These are phyloP conservation scores for Sterrhoptilus dennistouni DNA, from an alignment of 2,113 vertebrate species.

Conservation along the genomic window DNA sequence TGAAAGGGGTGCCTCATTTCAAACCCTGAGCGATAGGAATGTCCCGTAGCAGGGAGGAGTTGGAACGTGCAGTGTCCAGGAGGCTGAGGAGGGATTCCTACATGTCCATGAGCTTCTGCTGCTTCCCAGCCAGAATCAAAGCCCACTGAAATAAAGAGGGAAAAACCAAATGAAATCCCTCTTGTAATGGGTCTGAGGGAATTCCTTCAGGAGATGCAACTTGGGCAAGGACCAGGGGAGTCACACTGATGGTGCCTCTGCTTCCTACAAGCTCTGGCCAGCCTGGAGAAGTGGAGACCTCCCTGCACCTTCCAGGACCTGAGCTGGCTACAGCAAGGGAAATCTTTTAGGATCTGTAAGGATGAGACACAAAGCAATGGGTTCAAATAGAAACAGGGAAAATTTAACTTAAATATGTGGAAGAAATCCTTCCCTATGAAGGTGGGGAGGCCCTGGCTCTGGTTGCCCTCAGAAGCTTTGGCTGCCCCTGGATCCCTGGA, in stretches of 20 bases:
- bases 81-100: accelerated
- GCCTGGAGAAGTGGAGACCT: background rate
- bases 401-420: background rate
- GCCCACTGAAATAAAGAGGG: background rate
- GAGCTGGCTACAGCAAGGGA: background rate
- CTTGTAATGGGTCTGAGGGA: background rate
- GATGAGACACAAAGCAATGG: background rate
- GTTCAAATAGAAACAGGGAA: background rate
- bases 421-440: background rate
- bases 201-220: background rate
- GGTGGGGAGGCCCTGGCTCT: background rate
- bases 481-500: background rate
- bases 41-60: background rate
- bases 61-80: background rate
- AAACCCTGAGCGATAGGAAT: background rate
- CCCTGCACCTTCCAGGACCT: background rate
- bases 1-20: background rate
- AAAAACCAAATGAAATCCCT: background rate
- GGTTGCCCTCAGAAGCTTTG: background rate
- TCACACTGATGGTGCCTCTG: background rate
- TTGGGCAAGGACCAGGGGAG: background rate
- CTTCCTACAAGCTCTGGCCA: background rate
- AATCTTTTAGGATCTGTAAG: background rate
- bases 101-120: accelerated
- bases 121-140: background rate